phyloP scores from a whole-genome alignment of 2,888 invertebrate genomes.

The Drosophila algonquin region DNA sequence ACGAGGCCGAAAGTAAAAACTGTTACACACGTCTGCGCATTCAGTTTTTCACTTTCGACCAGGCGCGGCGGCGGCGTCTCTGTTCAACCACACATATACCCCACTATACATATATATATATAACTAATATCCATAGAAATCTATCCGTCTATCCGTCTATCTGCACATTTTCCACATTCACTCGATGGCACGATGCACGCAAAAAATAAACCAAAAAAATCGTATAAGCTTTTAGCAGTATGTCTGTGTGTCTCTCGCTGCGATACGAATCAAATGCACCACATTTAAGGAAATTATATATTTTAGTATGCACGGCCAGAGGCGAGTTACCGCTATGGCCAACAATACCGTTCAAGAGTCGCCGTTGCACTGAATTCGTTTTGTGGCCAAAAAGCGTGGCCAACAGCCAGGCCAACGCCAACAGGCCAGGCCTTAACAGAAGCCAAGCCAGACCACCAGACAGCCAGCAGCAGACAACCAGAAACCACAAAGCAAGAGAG shows the following conservation, averaged over 20 bases:
- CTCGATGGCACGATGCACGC: constrained; percentile 45
- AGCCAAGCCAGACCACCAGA: constrained; percentile 13
- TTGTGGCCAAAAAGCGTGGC: constrained; percentile 71
- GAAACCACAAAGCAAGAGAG: constrained; percentile 3
- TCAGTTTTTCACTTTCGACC: constrained; percentile 72
- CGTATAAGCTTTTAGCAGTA: background rate
- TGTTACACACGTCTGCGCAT: constrained; percentile 72
- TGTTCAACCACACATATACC: constrained; percentile 37
- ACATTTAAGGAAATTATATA: constrained; percentile 4
- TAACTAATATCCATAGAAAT: constrained; percentile 27
- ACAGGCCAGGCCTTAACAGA: constrained; percentile 35
- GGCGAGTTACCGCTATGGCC: constrained; percentile 67
- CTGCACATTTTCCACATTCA: constrained; percentile 47
- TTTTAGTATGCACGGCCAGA: constrained; percentile 22
- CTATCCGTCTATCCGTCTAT: constrained; percentile 18
- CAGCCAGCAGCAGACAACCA: constrained; percentile 5
- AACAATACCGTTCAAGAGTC: constrained; percentile 84
- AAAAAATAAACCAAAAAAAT: constrained; percentile 41
- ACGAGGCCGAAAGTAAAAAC: constrained; percentile 65
- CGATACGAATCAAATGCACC: background rate
- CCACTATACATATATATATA: background rate
- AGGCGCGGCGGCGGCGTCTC: constrained; percentile 36
- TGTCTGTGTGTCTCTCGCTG: background rate
- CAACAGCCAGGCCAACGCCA: constrained; percentile 45
- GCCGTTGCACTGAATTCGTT: constrained; percentile 83